These are phyloP conservation scores for Chiroxiphia lanceolata DNA, from an alignment of 2,797 vertebrate species.

Conservation along the genomic window DNA sequence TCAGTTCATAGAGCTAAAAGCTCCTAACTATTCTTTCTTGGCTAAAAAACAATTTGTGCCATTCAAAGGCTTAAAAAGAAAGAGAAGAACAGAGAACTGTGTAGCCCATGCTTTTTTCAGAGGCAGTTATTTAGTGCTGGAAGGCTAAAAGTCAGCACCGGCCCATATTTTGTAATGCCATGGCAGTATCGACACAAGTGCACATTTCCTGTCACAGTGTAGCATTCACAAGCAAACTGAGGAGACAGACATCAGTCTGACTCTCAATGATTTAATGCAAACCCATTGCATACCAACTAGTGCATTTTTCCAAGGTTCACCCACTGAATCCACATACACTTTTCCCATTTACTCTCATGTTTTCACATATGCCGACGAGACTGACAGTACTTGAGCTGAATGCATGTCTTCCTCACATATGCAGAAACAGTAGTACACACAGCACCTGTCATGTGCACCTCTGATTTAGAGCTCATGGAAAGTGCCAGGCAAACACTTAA, in stretches of 20 bases:
- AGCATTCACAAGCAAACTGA: background rate
- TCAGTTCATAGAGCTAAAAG: background rate
- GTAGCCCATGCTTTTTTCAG: background rate
- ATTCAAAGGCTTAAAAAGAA: background rate
- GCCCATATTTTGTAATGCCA: background rate
- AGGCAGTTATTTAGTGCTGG: background rate
- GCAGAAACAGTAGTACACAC: background rate
- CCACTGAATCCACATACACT: background rate
- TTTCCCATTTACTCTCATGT: background rate
- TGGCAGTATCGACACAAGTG: accelerated
- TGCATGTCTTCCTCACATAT: accelerated
- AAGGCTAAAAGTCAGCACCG: background rate
- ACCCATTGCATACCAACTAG: background rate
- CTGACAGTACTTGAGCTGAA: background rate
- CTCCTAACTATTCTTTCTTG: background rate
- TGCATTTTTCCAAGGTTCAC: background rate
- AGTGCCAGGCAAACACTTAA: background rate
- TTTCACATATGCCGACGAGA: background rate
- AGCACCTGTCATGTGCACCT: background rate
- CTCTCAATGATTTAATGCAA: background rate
- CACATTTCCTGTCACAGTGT: background rate
- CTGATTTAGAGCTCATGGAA: background rate
- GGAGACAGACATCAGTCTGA: background rate
- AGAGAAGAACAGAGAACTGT: background rate
- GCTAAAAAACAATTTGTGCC: background rate